Evolutionary conservation across 2,888 invertebrate genomes (phyloP).

Genomic region (Hirudinaria manillensis): DNA sequence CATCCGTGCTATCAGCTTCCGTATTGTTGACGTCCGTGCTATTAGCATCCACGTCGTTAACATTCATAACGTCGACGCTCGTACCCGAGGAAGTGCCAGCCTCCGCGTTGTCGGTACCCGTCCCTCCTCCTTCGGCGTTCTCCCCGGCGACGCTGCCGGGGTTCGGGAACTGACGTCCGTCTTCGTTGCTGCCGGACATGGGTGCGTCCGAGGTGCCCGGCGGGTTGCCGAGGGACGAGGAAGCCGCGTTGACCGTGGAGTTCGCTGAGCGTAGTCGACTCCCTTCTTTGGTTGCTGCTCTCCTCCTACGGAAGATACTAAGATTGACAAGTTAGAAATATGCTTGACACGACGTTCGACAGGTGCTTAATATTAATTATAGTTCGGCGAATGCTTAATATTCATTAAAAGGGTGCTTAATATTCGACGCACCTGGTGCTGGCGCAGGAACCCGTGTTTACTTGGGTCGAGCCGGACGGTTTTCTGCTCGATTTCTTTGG

Average conservation of each 20-base stretch:
- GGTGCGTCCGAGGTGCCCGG: neutral
- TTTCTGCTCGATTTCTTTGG: slow-evolving; percentile 23
- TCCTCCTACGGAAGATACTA: neutral
- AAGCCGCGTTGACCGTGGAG: neutral
- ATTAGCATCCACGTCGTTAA: too few species aligned
- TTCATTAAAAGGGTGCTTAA: too few species aligned
- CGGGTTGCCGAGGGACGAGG: neutral
- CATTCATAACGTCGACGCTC: slow-evolving; percentile 65
- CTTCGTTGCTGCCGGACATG: neutral
- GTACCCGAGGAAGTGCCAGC: slow-evolving; percentile 26
- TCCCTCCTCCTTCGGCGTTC: neutral
- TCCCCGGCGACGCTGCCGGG: neutral
- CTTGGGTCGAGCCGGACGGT: slow-evolving; percentile 22
- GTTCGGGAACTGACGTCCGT: neutral
- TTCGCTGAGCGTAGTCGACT: neutral
- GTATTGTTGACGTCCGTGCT: too few species aligned
- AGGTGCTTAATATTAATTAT: too few species aligned
- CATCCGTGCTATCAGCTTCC: too few species aligned
- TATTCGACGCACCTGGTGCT: slow-evolving; percentile 59
- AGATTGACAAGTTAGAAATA: too few species aligned
- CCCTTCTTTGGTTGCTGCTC: slow-evolving; percentile 14
- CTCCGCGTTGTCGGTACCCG: too few species aligned
- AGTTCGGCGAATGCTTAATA: too few species aligned
- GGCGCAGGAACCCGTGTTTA: slow-evolving; percentile 64
- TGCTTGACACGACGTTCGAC: too few species aligned